Base-by-base conservation (phyloP, 2,888 invertebrate genomes). In the Steinernema scapterisci region DNA sequence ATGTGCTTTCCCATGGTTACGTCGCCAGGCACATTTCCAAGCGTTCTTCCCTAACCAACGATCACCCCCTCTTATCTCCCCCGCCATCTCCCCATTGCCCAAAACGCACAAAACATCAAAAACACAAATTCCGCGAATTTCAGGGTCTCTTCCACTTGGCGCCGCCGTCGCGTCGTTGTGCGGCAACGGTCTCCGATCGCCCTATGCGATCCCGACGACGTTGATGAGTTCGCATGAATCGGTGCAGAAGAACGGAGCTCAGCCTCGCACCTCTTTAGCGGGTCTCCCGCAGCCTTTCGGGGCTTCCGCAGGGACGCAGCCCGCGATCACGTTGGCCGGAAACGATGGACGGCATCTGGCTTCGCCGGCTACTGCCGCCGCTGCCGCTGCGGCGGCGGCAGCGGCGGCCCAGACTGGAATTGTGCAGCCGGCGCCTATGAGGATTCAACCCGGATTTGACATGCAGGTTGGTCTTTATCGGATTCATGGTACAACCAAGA, bases 171-270 rank as follows among this genome's bases (percentile, higher is more conserved):
- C 31, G 63, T 31, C 63, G 31, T 63, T 63, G 31, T 63, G 63
- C 31, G 63, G 31, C 38, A 38, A 38, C 38, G 38, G 38, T 38
- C 38, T 38, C 19, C 63, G 63, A 25, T 63, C 63, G 38, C 27
- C 63, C 63, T 63, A 63, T 63, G 63, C 63, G 31, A 63, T 31
- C 31, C 27, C 63, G 38, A 38, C 38, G 63, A 38, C 38, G 63
- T 63, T 63, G 13, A 63, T 63, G 63, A 63, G 63, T 63, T 63
- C 63, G 16, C 63, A 63, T 63, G 63, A 63, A 27, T 27, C 31
- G 27, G 63, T 63, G 38, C 38, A 25, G 27, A 63, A 63, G 63
- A 63, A 27, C 27, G 16, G 16, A 27, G 27, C 63, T 16, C 63
- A 27, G 63, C 63, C 63, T 9, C 63, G 63, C 31, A 63, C 31